Evolutionary conservation across 2,797 vertebrate genomes (phyloP).

Genomic region (Thalassophryne amazonica): DNA sequence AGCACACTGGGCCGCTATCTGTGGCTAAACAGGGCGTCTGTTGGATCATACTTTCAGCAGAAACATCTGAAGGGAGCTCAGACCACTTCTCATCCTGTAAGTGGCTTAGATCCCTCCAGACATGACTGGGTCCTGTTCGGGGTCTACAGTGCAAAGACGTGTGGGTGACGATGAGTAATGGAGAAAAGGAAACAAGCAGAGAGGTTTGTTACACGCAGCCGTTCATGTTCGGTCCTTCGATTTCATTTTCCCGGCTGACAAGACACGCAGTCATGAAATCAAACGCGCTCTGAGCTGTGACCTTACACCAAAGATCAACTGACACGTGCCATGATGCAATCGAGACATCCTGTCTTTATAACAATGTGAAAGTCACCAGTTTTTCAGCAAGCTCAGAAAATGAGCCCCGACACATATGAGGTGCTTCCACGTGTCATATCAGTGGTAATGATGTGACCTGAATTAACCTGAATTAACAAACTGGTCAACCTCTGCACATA

Average conservation of each 20-base stretch:
- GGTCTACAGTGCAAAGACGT: background rate
- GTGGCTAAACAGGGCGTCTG: constrained; percentile 46
- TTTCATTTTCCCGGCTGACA: too few relatives aligned
- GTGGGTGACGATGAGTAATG: constrained; percentile 25
- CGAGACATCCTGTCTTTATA: background rate
- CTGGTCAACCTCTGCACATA: too few relatives aligned
- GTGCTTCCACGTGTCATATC: too few relatives aligned
- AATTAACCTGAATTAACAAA: too few relatives aligned
- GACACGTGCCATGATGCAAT: constrained; percentile 24
- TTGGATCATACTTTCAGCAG: constrained; percentile 33
- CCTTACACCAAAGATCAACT: constrained; percentile 25
- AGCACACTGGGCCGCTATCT: constrained; percentile 58
- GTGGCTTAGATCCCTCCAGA: constrained; percentile 35
- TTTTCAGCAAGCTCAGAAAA: constrained; percentile 21
- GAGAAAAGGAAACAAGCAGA: constrained; percentile 18
- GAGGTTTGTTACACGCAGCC: background rate
- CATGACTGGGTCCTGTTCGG: constrained; percentile 4
- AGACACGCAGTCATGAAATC: constrained; percentile 16
- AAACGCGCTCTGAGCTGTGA: background rate
- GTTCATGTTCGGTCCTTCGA: constrained; percentile 16
- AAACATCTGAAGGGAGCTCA: constrained; percentile 48
- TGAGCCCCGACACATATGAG: too few relatives aligned
- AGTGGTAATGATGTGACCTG: too few relatives aligned
- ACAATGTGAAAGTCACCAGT: constrained; percentile 23
- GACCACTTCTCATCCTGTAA: constrained; percentile 49